Evolutionary conservation across 1,140 invertebrate species (phyloP).

Genomic region (Eufriesea mexicana): DNA sequence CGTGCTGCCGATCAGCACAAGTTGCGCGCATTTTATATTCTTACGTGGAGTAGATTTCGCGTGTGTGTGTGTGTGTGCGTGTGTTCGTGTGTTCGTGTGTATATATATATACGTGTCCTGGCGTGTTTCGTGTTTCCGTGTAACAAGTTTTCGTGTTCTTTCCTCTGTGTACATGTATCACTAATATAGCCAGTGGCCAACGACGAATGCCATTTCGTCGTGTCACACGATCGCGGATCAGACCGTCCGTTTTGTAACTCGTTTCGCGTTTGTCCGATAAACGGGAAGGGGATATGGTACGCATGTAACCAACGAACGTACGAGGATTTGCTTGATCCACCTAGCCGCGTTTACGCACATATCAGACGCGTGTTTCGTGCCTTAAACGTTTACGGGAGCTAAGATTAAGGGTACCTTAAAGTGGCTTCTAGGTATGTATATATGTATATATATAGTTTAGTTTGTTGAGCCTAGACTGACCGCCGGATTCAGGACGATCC

Average conservation of each 20-base stretch:
- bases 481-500: conserved; percentile 19
- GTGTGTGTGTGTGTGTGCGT: conserved; percentile 60
- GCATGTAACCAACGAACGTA: conserved; percentile 55
- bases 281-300: conserved; percentile 56
- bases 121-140: conserved; percentile 41
- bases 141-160: conserved; percentile 14
- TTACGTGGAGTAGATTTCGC: conserved; percentile 48
- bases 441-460: conserved; percentile 70
- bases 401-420: conserved; percentile 76
- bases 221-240: conserved; percentile 45
- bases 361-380: conserved; percentile 62
- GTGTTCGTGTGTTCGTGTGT: conserved; percentile 10
- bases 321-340: conserved; percentile 37
- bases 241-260: conserved; percentile 51
- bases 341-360: conserved; percentile 61
- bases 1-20: conserved; percentile 81
- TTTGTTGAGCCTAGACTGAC: conserved; percentile 72
- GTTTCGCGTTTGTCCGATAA: conserved; percentile 54
- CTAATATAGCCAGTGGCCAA: conserved; percentile 21
- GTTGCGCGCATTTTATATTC: conserved; percentile 76
- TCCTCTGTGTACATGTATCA: conserved; percentile 30
- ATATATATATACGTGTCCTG: conserved; percentile 48
- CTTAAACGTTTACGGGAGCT: conserved; percentile 76
- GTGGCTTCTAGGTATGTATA: conserved; percentile 45
- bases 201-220: conserved; percentile 11